phyloP scores from a whole-genome alignment of 2,888 invertebrate genomes.

The Lymantria monacha region DNA sequence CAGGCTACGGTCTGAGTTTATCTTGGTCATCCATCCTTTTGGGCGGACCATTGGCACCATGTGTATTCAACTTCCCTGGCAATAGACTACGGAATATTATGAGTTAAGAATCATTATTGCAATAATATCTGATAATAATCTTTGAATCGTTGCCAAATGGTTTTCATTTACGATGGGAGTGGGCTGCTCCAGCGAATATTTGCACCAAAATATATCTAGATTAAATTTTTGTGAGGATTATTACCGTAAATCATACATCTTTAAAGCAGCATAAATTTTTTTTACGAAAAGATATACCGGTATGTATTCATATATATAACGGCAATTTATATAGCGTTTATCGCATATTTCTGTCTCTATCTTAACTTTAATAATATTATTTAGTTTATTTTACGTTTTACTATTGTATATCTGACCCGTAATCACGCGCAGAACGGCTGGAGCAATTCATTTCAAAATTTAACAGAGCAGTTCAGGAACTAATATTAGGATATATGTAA shows the following conservation, averaged over 20 bases:
- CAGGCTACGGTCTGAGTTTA: too few species aligned
- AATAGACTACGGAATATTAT: constrained; percentile 47
- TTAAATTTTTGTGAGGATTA: constrained; percentile 49
- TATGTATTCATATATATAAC: too few species aligned
- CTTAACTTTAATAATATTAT: too few species aligned
- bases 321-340: constrained; percentile 1
- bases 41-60: too few species aligned
- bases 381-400: too few species aligned
- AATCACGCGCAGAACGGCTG: too few species aligned
- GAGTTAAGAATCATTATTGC: constrained; percentile 69
- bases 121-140: constrained; percentile 56
- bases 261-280: constrained; percentile 12
- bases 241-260: constrained; percentile 53
- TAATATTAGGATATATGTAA: too few species aligned
- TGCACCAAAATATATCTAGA: constrained; percentile 56
- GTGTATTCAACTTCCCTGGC: too few species aligned
- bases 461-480: too few species aligned
- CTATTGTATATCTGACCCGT: too few species aligned
- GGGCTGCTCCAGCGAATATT: constrained; percentile 54
- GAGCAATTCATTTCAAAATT: too few species aligned
- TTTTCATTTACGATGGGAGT: constrained; percentile 54
- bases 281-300: constrained; percentile 2
- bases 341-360: background rate
- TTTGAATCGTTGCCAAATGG: constrained; percentile 69
- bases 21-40: too few species aligned